Evolutionary conservation across 92 coral and sea anemone genomes (phyloP), one percentile per base, ranked within the genome.

Genomic region (Muricea muricata): DNA sequence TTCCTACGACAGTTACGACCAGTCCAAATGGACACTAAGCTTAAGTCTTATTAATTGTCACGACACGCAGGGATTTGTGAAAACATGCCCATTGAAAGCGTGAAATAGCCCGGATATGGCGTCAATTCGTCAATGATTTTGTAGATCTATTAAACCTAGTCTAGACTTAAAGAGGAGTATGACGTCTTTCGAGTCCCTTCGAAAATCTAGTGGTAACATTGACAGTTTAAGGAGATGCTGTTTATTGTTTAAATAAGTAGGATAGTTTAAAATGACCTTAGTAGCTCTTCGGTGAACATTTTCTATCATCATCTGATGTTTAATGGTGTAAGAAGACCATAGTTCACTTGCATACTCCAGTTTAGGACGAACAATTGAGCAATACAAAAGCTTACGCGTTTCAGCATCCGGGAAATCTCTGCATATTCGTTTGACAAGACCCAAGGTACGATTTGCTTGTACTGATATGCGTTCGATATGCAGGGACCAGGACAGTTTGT

Each of bases 131-230:
- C n/a, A n/a, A n/a, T n/a, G n/a, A n/a, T n/a, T n/a, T n/a, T n/a
- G n/a, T 37, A 67, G 82, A 46, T 74, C 88, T 78, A 37, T n/a
- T 9, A 74, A 54, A n/a, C 45, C 80, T 45, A 84, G 81, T 60
- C 86, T 88, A 33, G 82, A 72, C 25, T 88, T 82, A 73, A 56
- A 87, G 30, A 88, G 45, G 42, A 88, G 80, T 9, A 33, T 25
- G 5, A 21, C 18, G 66, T 75, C 67, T 75, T 47, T 46, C 37
- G 29, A 26, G 24, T 75, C 67, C 3, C 81, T 75, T 75, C 81
- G 26, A 11, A 48, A 75, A 10, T 75, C 81, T n/a, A 24, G 31
- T 12, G 63, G 80, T 46, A 42, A 29, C 31, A 74, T 1, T 35
- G 54, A 42, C 26, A 39, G 4, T 17, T 47, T 21, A 46, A 41